Evolutionary conservation across 2,888 invertebrate genomes (phyloP).

Genomic region (Hermodice carunculata): DNA sequence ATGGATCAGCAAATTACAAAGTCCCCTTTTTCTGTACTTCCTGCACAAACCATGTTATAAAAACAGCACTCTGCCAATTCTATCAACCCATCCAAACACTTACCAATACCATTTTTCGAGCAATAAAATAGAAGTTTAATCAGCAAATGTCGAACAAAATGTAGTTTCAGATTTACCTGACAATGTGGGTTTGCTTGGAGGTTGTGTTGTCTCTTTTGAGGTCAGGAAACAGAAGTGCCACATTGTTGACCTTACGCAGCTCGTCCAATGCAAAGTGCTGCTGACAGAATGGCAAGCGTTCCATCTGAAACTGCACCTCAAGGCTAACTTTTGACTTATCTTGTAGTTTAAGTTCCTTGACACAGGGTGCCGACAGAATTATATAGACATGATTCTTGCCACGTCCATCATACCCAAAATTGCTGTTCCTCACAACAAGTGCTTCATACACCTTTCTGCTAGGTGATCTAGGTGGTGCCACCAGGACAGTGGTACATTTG

Average conservation of each 20-base stretch:
- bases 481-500: not conserved
- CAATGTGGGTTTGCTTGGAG: too few relatives aligned
- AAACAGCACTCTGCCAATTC: too few relatives aligned
- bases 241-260: not conserved
- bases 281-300: constrained; percentile 5
- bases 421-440: not conserved
- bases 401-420: constrained; percentile 7
- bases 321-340: not conserved
- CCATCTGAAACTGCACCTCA: constrained; percentile 4
- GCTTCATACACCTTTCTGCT: constrained; percentile 5
- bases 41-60: too few relatives aligned
- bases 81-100: too few relatives aligned
- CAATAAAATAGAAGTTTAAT: too few relatives aligned
- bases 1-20: too few relatives aligned
- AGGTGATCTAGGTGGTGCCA: not conserved
- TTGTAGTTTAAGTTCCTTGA: not conserved
- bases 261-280: constrained; percentile 5
- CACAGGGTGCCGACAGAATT: too few relatives aligned
- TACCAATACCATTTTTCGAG: too few relatives aligned
- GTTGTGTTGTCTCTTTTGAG: not conserved
- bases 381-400: constrained; percentile 13
- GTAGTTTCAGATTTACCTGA: too few relatives aligned
- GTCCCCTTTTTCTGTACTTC: too few relatives aligned
- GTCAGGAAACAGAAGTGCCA: constrained; percentile 9
- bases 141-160: too few relatives aligned